Evolutionary conservation across 2,888 invertebrate genomes (phyloP).

Genomic region (Drosophila subquinaria): DNA sequence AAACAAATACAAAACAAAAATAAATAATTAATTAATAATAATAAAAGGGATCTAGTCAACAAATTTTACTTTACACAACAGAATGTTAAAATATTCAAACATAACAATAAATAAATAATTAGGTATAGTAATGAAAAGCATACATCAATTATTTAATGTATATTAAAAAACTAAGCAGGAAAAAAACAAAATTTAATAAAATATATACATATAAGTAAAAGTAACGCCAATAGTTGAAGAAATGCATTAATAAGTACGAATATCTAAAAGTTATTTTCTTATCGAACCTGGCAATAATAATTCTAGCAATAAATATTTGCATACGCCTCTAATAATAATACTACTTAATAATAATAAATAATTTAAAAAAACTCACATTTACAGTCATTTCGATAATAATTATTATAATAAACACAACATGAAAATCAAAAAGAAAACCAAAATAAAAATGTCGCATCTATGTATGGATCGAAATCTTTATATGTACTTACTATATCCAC

Average conservation of each 20-base stretch:
- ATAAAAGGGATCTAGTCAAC: constrained; percentile 50
- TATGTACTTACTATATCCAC: constrained; percentile 10
- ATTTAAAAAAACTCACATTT: constrained; percentile 26
- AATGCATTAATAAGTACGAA: constrained; percentile 34
- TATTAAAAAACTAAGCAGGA: constrained; percentile 4
- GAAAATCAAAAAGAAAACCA: constrained; percentile 12
- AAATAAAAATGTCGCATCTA: constrained; percentile 15
- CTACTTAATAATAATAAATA: constrained; percentile 23
- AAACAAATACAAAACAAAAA: neutral
- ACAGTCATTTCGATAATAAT: constrained; percentile 43
- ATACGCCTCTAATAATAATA: constrained; percentile 40
- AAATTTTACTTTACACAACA: constrained; percentile 63
- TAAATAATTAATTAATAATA: constrained; percentile 12
- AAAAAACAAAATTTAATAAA: neutral
- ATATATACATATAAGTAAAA: neutral
- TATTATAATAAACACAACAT: constrained; percentile 6
- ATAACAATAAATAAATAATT: constrained; percentile 45
- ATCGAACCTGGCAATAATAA: constrained; percentile 80
- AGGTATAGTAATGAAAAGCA: constrained; percentile 14
- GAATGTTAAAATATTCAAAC: constrained; percentile 49
- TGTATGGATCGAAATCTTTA: constrained; percentile 23
- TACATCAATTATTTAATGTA: constrained; percentile 37
- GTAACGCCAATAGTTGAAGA: constrained; percentile 40
- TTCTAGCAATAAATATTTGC: constrained; percentile 59
- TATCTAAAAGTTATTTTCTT: constrained; percentile 72